phyloP scores from a whole-genome alignment of 2,113 vertebrate species.

The Phyllostomus discolor region DNA sequence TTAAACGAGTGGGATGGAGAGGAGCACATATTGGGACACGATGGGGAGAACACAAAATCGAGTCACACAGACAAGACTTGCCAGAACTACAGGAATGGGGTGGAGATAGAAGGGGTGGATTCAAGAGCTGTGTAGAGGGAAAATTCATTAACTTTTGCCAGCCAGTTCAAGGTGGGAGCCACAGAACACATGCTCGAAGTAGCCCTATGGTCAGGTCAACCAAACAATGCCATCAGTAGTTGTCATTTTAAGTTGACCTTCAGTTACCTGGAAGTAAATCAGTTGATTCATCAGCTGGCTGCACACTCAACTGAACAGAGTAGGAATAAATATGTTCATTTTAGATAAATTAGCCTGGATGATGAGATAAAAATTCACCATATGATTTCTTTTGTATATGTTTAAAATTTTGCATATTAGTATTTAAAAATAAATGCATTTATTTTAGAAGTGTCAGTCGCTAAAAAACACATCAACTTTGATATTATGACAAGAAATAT shows the following conservation, averaged over 20 bases:
- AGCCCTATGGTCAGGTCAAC: background rate
- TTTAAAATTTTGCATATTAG: slow-evolving; percentile 5
- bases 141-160: background rate
- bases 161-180: background rate
- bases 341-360: background rate
- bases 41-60: background rate
- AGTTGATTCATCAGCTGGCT: background rate
- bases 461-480: background rate
- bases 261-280: background rate
- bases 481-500: background rate
- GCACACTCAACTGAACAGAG: background rate
- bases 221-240: background rate
- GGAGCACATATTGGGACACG: background rate
- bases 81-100: background rate
- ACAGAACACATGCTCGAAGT: background rate
- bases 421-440: background rate
- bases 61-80: background rate
- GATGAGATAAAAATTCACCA: background rate
- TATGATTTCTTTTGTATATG: background rate
- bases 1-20: background rate
- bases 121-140: background rate
- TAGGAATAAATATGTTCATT: background rate
- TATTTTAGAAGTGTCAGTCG: background rate
- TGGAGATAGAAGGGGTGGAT: background rate
- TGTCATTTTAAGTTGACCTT: slow-evolving; percentile 2